Evolutionary conservation across 1,140 invertebrate genomes (phyloP).

Genomic region (Pseudobourletiella spinata): DNA sequence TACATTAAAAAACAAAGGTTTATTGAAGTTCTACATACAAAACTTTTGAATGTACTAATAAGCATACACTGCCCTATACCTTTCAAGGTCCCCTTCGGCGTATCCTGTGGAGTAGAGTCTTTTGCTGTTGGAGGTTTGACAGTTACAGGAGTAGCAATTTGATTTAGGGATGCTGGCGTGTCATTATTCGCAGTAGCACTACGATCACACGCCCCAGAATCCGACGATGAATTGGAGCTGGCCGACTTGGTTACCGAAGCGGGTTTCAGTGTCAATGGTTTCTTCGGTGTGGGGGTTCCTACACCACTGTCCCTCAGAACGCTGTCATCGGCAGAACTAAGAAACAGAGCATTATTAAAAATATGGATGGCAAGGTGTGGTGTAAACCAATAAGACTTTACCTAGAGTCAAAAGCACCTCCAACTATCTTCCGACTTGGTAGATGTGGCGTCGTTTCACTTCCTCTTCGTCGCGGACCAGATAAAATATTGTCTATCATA

Average conservation of each 20-base stretch:
- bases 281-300: background rate
- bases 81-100: too few species aligned
- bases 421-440: conserved; percentile 14
- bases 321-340: conserved; percentile 9
- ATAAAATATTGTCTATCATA: conserved; percentile 3
- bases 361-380: background rate
- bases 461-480: conserved; percentile 8
- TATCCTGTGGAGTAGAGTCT: background rate
- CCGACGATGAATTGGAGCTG: background rate
- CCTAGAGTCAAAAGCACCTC: conserved; percentile 24
- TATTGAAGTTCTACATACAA: too few species aligned
- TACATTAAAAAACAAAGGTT: background rate
- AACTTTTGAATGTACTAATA: too few species aligned
- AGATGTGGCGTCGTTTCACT: background rate
- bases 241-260: background rate
- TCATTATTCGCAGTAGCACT: background rate
- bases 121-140: background rate
- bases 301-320: background rate
- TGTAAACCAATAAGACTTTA: background rate
- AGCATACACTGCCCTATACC: too few species aligned
- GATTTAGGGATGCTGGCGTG: background rate
- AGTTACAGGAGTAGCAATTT: background rate
- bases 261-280: background rate
- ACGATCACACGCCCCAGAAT: background rate
- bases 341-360: too few species aligned